Evolutionary conservation across 2,797 vertebrate genomes (phyloP).

Genomic region (Tarsius wallacei): DNA sequence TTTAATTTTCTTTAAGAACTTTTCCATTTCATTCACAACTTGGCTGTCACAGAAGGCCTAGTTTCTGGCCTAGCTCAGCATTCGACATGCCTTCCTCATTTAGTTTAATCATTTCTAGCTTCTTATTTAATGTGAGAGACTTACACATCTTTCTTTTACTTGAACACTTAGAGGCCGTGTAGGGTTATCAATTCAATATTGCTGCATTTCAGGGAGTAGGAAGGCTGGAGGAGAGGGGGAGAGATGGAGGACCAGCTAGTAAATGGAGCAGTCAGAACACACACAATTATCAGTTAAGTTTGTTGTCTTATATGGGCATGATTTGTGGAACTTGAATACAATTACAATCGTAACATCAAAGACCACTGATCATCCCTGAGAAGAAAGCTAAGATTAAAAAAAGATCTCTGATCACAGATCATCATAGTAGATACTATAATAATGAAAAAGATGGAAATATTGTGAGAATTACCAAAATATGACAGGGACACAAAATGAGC

Average conservation of each 20-base stretch:
- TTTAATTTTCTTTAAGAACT: background rate
- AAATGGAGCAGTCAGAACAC: background rate
- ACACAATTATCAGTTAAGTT: no score
- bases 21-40: background rate
- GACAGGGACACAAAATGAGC: background rate
- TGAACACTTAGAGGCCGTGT: background rate
- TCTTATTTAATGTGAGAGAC: background rate
- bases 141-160: background rate
- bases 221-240: background rate
- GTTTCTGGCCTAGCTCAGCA: background rate
- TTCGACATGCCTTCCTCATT: background rate
- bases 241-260: background rate
- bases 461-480: background rate
- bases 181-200: no score
- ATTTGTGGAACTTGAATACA: background rate
- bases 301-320: background rate
- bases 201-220: background rate
- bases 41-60: background rate
- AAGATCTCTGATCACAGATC: background rate
- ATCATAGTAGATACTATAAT: background rate
- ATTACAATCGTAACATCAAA: background rate
- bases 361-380: no score
- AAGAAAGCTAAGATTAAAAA: no score
- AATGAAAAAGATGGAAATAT: background rate
- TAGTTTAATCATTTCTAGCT: background rate